phyloP scores from a whole-genome alignment of 2,797 vertebrate species.

The Sciurus vulgaris region DNA sequence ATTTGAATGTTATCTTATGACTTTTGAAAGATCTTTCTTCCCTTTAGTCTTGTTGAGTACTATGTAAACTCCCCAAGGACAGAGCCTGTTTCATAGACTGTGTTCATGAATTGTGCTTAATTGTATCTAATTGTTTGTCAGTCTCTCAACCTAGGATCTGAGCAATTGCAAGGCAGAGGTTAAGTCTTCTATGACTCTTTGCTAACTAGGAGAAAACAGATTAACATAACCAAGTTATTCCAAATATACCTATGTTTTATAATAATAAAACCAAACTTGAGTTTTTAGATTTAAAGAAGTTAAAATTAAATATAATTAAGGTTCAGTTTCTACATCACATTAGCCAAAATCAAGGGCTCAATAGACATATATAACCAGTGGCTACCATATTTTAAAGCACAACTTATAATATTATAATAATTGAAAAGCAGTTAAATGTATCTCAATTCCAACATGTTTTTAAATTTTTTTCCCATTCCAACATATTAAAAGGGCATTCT shows the following conservation, averaged over 20 bases:
- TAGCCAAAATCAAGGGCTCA: neutral
- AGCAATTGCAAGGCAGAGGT: neutral
- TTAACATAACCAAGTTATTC: neutral
- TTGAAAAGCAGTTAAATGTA: neutral
- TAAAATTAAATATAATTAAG: neutral
- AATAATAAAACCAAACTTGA: neutral
- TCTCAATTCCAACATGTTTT: neutral
- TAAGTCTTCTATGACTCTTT: neutral
- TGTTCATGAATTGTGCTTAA: neutral
- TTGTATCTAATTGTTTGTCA: neutral
- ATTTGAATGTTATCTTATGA: neutral
- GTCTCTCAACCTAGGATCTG: neutral
- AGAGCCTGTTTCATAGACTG: neutral
- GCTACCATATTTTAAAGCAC: neutral
- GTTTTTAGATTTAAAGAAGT: neutral
- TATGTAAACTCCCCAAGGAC: neutral
- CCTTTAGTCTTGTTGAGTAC: neutral
- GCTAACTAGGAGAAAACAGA: neutral
- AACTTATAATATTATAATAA: neutral
- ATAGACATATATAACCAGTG: neutral
- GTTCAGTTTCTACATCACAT: neutral
- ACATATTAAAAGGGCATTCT: neutral
- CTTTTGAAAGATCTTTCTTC: slow-evolving; percentile 2
- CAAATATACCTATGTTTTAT: neutral
- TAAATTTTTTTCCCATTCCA: neutral